Evolutionary conservation across 2,888 invertebrate genomes (phyloP), one percentile per base, ranked within the genome.

Genomic region (Lysandra bellargus): DNA sequence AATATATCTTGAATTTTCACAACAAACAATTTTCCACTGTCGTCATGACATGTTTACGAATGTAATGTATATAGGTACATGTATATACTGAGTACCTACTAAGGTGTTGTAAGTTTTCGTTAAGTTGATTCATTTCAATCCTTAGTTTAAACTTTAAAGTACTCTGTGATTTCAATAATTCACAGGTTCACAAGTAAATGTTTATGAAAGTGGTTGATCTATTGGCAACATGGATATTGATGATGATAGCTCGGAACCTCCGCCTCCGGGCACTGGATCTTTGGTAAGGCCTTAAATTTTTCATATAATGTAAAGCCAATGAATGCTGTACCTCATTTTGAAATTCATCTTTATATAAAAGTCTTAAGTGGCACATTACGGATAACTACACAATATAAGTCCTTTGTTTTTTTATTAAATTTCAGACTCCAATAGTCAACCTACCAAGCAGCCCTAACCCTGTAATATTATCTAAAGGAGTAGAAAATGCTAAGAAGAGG

Each of bases 401-500:
- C 3, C 53, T 53, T 12, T 12, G 53, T 53, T 12, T 53, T 53
- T 53, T 14, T 57, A 57, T 57, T 17, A 17, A 57, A 37, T 79
- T 79, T 17, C 61, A 79, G 79, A 57, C 37, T 30, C 23, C 78
- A 53, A 80, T 53, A 23, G 64, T 77, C n/a, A 53, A 78, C 37
- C 49, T 64, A 64, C 57, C 78, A 33, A 61, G 82, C 23, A 73
- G 81, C 53, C 12, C 81, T 7, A 82, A 83, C 23, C 78, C 83
- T 14, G 83, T 84, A 0, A 78, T 74, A 44, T 78, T 80, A 12
- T 79, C 83, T 1, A 92, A 92, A 84, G 94, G 95, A 14, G 90
- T 93, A 4, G 92, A 93, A 81, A 90, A 91, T 87, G 95, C 94
- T 0, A 94, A 94, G 84, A 93, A 93, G 81, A 88, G 92, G 78